These are phyloP conservation scores for Ophioninae sp. DNA, from an alignment of 2,888 invertebrate species.

Conservation along the genomic window DNA sequence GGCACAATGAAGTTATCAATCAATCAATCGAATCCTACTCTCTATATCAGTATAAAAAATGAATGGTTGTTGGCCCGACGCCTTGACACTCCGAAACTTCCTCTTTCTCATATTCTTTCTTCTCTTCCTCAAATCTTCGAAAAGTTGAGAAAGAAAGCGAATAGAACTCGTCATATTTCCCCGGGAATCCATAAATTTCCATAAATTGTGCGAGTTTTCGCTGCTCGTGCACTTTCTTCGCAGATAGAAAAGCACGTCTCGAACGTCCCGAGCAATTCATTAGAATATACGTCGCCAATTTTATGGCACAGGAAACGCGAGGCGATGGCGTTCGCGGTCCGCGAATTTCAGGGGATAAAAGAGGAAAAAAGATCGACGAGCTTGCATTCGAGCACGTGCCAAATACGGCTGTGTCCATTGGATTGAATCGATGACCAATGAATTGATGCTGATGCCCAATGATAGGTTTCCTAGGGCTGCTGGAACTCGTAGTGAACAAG, in stretches of 20 bases:
- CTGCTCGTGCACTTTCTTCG: conserved; percentile 24
- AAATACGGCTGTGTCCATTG: background rate
- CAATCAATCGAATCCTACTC: background rate
- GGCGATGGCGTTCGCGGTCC: conserved; percentile 6
- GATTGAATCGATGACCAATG: background rate
- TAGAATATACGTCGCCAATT: conserved; percentile 62
- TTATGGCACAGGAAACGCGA: conserved; percentile 44
- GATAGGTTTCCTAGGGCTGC: background rate
- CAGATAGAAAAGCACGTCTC: conserved; percentile 14
- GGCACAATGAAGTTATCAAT: background rate
- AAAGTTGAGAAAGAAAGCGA: conserved; percentile 16
- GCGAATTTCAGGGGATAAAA: background rate
- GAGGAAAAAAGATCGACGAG: conserved; percentile 7
- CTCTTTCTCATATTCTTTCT: background rate
- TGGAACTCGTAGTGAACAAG: background rate
- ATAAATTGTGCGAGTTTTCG: conserved; percentile 51
- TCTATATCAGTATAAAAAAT: background rate
- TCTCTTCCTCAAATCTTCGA: background rate
- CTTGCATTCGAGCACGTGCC: background rate
- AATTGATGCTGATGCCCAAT: background rate
- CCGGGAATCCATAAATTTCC: conserved; percentile 63
- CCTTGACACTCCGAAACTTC: conserved; percentile 4
- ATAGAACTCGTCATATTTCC: conserved; percentile 28
- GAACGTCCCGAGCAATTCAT: conserved; percentile 52
- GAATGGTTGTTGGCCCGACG: conserved; percentile 53